A percentile compares a stretch with the other conserved stretches of the same genome.
Evolutionary conservation across 2,888 invertebrate species (phyloP).

Genomic region (Aphodius sticticus): DNA sequence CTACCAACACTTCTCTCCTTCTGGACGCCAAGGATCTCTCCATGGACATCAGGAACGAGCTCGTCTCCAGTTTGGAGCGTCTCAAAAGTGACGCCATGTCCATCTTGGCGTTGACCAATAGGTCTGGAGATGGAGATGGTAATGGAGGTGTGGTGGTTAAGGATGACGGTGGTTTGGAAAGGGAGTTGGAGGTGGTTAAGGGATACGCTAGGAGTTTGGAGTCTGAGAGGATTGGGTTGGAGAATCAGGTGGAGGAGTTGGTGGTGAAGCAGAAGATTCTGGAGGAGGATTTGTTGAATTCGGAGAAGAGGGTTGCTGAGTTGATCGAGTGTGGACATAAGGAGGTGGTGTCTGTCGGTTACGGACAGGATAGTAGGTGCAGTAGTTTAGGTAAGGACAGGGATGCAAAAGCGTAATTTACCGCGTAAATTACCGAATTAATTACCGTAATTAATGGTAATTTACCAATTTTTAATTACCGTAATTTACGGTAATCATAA

Average conservation of each 20-base stretch:
- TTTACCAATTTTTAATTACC: no score
- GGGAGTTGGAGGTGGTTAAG: constrained; percentile 68
- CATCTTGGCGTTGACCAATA: constrained; percentile 66
- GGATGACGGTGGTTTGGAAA: constrained; percentile 55
- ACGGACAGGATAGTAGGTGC: constrained; percentile 57
- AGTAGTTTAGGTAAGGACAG: constrained; percentile 28
- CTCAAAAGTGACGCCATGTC: constrained; percentile 75
- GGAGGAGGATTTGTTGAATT: constrained; percentile 60
- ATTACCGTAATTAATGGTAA: no score
- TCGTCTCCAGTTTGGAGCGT: constrained; percentile 72
- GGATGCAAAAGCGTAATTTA: background rate
- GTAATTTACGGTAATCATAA: no score
- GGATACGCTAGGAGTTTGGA: constrained; percentile 60
- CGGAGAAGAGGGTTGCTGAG: constrained; percentile 60
- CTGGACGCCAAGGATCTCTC: constrained; percentile 64
- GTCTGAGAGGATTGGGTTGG: constrained; percentile 62
- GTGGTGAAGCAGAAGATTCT: constrained; percentile 67
- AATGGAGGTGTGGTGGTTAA: constrained; percentile 52
- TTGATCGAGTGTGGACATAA: constrained; percentile 60
- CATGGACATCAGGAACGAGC: constrained; percentile 69
- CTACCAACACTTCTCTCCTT: constrained; percentile 62
- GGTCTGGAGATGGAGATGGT: constrained; percentile 43
- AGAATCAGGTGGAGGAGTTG: constrained; percentile 68
- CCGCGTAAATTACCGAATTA: no score
- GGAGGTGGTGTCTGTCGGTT: constrained; percentile 65